Percentiles rank a stretch among this genome's conserved stretches.
Evolutionary conservation across 2,113 vertebrate genomes (phyloP).

Genomic region (Alligator sinensis): DNA sequence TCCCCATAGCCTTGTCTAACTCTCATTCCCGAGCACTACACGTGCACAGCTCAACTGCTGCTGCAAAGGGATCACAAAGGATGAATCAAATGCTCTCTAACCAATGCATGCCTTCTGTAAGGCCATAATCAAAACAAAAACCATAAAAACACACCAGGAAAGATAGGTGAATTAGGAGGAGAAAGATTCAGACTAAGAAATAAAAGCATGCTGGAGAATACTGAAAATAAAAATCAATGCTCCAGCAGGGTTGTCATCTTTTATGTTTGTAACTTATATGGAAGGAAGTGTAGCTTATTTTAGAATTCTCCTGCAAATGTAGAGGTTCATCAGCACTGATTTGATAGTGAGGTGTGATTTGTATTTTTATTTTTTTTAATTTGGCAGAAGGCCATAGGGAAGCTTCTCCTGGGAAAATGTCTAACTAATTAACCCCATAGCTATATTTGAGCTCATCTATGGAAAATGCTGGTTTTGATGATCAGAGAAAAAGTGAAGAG

Average conservation of each 20-base stretch:
- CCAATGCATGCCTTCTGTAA: not conserved
- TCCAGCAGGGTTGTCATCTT: not conserved
- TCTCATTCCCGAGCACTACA: not conserved
- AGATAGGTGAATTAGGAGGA: not conserved
- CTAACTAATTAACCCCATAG: not conserved
- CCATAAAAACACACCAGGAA: not conserved
- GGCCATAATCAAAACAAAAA: not conserved
- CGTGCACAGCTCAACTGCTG: not conserved
- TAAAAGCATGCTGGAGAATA: not conserved
- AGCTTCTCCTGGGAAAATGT: not conserved
- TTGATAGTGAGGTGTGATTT: not conserved
- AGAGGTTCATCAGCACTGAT: not conserved
- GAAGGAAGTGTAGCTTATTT: not conserved
- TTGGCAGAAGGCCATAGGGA: not conserved
- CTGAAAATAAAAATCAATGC: not conserved
- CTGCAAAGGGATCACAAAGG: not conserved
- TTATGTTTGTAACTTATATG: not conserved
- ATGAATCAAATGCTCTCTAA: not conserved
- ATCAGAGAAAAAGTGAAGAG: not conserved
- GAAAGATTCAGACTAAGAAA: not conserved
- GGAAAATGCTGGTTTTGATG: not conserved
- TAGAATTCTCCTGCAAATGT: accelerated
- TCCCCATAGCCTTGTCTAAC: slow-evolving; percentile 1
- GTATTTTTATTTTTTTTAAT: not conserved
- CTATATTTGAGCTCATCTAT: not conserved